Conservation (phyloP, 2,888 invertebrate genomes). For the Adela reaumurella region DNA sequence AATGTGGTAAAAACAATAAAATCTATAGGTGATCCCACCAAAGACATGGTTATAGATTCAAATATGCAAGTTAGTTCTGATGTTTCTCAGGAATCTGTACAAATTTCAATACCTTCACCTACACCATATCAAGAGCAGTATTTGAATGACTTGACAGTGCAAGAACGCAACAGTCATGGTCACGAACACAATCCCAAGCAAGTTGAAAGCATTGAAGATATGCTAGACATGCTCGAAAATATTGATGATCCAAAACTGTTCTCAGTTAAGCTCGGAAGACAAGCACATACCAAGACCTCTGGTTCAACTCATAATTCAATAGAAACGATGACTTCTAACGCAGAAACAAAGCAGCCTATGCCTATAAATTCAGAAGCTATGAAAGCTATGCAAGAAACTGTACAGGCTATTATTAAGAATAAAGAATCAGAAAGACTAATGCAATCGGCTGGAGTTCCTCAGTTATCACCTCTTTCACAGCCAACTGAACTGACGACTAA, state of each 20-base stretch:
- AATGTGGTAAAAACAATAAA: conserved; percentile 51
- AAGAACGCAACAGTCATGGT: conserved; percentile 48
- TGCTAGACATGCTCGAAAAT: conserved; percentile 67
- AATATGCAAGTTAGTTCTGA: conserved; percentile 56
- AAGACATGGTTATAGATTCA: conserved; percentile 53
- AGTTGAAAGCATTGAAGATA: conserved; percentile 65
- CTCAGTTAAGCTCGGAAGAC: conserved; percentile 7
- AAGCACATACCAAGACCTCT: background rate
- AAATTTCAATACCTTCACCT: conserved; percentile 64
- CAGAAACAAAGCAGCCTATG: background rate
- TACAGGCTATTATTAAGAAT: conserved; percentile 21
- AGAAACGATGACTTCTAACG: background rate
- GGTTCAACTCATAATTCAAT: background rate
- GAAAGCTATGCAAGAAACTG: conserved; percentile 8
- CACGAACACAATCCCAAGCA: conserved; percentile 51
- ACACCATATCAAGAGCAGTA: conserved; percentile 63
- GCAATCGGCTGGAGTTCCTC: conserved; percentile 58
- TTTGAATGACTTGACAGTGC: conserved; percentile 60
- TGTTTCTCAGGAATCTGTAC: conserved; percentile 59
- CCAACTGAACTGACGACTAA: conserved; percentile 69
- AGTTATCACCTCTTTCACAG: conserved; percentile 68
- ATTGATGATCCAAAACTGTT: conserved; percentile 45
- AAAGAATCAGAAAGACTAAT: conserved; percentile 30
- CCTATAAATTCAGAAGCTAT: background rate
- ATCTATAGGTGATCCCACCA: conserved; percentile 53